phyloP scores from a whole-genome alignment of 2,888 invertebrate genomes.

The Sialis fuliginosa region DNA sequence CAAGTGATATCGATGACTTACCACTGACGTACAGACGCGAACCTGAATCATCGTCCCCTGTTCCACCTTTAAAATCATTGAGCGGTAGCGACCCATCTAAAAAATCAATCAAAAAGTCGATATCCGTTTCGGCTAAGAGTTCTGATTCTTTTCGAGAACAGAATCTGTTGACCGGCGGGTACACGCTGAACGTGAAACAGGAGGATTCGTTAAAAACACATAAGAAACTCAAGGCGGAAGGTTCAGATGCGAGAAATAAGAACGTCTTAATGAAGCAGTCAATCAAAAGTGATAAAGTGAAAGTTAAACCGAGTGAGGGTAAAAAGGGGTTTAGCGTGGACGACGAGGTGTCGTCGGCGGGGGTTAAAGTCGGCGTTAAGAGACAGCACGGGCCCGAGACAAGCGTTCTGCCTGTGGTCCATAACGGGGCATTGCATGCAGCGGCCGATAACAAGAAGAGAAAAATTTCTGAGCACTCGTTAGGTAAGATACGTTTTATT shows the following conservation, averaged over 20 bases:
- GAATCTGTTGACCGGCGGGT: conserved; percentile 24
- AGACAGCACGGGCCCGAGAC: conserved; percentile 20
- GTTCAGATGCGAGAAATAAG: conserved; percentile 4
- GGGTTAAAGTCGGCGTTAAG: conserved; percentile 25
- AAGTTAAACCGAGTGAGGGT: conserved; percentile 24
- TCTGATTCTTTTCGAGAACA: conserved; percentile 22
- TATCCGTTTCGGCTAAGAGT: conserved; percentile 9
- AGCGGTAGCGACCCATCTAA: not conserved
- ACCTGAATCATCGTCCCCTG: conserved; percentile 9
- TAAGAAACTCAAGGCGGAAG: conserved; percentile 8
- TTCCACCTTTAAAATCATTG: conserved; percentile 4
- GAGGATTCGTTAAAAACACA: conserved; percentile 10
- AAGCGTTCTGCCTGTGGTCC: not conserved
- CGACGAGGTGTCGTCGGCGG: conserved; percentile 31
- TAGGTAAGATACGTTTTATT: not conserved
- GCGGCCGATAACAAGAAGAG: conserved; percentile 3
- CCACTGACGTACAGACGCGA: conserved; percentile 12
- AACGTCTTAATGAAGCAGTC: not conserved
- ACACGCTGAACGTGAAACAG: conserved; percentile 3
- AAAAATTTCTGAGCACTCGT: not conserved
- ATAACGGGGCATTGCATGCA: not conserved
- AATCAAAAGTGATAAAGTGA: not conserved
- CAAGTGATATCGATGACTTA: conserved; percentile 10
- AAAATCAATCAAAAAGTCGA: conserved; percentile 18
- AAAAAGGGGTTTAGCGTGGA: conserved; percentile 41